Percentiles rank a stretch among this genome's conserved stretches.
Evolutionary conservation across 1,140 invertebrate species (phyloP).

Genomic region (silkworm (Bombyx mori)): ASM3026992v2 NC_085114.1:2780001-2780500

Average conservation of each 20-base stretch:
- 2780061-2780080: too few relatives aligned
- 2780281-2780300: constrained; percentile 1
- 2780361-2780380: background rate
- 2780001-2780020: too few relatives aligned
- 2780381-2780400: constrained; percentile 8
- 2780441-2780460: constrained; percentile 11
- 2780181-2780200: constrained; percentile 1
- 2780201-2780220: constrained; percentile 4
- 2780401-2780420: constrained; percentile 14
- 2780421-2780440: constrained; percentile 2
- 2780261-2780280: constrained; percentile 5
- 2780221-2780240: constrained; percentile 13
- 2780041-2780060: too few relatives aligned
- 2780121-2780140: too few relatives aligned
- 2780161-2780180: too few relatives aligned
- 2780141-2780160: too few relatives aligned
- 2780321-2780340: too few relatives aligned
- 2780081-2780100: too few relatives aligned
- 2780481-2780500: constrained; percentile 15
- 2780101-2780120: too few relatives aligned
- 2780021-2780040: too few relatives aligned
- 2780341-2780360: too few relatives aligned
- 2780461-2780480: constrained; percentile 8
- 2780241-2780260: constrained; percentile 2
- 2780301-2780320: background rate